Evolutionary conservation across 2,113 vertebrate species (phyloP), one percentile per base, ranked within the genome.

Genomic region (Plecturocebus donacophilus): DNA sequence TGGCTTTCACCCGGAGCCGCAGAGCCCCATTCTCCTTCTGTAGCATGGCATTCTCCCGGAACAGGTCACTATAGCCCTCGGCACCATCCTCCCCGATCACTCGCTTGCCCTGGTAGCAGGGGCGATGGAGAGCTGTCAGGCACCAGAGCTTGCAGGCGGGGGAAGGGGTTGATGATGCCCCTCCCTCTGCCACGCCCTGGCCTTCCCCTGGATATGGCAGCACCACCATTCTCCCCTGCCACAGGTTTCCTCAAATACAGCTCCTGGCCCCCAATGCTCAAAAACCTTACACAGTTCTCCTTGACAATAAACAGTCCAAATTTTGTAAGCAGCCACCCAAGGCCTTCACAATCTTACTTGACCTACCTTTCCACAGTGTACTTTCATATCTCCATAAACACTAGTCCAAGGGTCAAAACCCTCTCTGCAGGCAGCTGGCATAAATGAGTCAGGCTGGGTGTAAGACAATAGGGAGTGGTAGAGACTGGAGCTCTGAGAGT

Each of bases 1-100:
- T 99, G 98, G 99, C 99, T 98, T 99, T 99, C 12, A 99, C 99
- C 12, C 99, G 97, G 98, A 99, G 99, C 14, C 99, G 99, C 97
- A 99, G 98, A 0, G 99, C 98, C 90, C 98, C 98, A 8, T 99
- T 99, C 96, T 99, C 99, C 96, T 99, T 99, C 98, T 99, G 99
- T 86, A 99, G 98, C 99, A 99, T 99, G 93, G 99, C 95, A 0
- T 99, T 99, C 98, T 99, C 99, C 0, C 99, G 99, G 98, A 99
- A 99, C 95, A 99, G 98, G 98, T 99, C 99, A 0, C 99, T 99
- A 97, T 99, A 99, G 80, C 99, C 99, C 96, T 99, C 99, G 0
- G 99, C 83, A 0, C 99, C 99, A 0, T 99, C 99, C 95, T 99
- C 99, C 6, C 99, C 99, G 0, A 99, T 99, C 14, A 99, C 99